Evolutionary conservation across 2,113 vertebrate genomes (phyloP).

Genomic region (Cromileptes altivelis): DNA sequence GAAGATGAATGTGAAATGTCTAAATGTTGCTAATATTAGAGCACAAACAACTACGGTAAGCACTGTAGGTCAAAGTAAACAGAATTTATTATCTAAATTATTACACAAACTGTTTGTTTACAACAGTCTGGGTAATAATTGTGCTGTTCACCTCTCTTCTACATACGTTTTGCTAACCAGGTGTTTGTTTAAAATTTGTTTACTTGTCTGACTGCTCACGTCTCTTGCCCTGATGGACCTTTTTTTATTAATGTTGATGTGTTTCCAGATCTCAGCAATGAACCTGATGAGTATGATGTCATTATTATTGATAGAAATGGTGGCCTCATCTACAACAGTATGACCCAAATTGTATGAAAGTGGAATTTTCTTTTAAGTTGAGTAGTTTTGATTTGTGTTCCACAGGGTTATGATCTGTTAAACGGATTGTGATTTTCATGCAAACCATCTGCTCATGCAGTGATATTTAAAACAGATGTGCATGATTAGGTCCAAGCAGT

Average conservation of each 20-base stretch:
- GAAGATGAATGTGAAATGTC: not conserved
- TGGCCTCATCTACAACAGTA: not conserved
- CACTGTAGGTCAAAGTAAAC: not conserved
- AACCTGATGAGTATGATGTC: not conserved
- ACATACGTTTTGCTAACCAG: not conserved
- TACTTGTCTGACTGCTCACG: not conserved
- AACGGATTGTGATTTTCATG: not conserved
- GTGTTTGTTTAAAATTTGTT: not conserved
- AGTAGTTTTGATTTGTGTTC: not conserved
- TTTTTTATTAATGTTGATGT: not conserved
- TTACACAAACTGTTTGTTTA: not conserved
- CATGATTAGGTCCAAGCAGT: not conserved
- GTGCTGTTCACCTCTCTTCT: not conserved
- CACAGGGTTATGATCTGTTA: not conserved
- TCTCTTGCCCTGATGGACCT: not conserved
- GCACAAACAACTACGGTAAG: not conserved
- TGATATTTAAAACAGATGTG: conserved; percentile 1
- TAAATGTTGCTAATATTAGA: not conserved
- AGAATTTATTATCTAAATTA: not conserved
- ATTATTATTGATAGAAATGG: not conserved
- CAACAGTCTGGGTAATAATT: not conserved
- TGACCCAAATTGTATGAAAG: not conserved
- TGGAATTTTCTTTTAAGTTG: not conserved
- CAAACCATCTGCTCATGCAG: not conserved
- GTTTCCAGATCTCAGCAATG: not conserved